Evolutionary conservation across 2,888 invertebrate genomes (phyloP).

Genomic region (Podabrus alpinus): DNA sequence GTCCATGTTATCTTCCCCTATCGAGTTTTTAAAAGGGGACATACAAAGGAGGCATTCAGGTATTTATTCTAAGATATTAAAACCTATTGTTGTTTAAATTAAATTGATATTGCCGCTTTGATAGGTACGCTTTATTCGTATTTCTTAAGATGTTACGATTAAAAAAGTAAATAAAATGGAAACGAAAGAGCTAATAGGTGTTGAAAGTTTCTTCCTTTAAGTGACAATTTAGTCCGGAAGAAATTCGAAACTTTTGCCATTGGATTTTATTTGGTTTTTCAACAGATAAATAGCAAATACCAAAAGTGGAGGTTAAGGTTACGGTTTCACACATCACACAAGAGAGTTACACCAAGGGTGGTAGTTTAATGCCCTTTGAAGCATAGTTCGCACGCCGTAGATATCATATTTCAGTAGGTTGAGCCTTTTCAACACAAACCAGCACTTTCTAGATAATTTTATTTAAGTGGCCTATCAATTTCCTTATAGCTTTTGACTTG

Average conservation of each 20-base stretch:
- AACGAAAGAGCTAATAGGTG: background rate
- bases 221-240: constrained; percentile 5
- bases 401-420: constrained; percentile 29
- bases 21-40: constrained; percentile 18
- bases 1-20: background rate
- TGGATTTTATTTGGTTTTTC: background rate
- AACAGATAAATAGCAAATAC: constrained; percentile 15
- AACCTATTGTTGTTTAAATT: constrained; percentile 33
- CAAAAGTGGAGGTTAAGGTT: constrained; percentile 31
- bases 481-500: constrained; percentile 4
- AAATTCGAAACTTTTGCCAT: background rate
- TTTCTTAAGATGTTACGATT: constrained; percentile 14
- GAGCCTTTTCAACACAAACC: constrained; percentile 1
- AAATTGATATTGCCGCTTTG: constrained; percentile 31
- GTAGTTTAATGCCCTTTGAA: constrained; percentile 32
- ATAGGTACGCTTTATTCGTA: constrained; percentile 7
- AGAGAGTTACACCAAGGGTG: constrained; percentile 3
- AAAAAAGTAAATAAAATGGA: constrained; percentile 29
- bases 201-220: background rate
- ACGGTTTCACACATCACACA: constrained; percentile 37
- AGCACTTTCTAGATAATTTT: constrained; percentile 1
- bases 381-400: constrained; percentile 36
- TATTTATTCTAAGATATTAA: constrained; percentile 39
- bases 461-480: constrained; percentile 14
- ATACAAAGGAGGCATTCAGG: constrained; percentile 36